Base-by-base conservation (phyloP, 1,140 invertebrate species). In the Physella acuta region DNA sequence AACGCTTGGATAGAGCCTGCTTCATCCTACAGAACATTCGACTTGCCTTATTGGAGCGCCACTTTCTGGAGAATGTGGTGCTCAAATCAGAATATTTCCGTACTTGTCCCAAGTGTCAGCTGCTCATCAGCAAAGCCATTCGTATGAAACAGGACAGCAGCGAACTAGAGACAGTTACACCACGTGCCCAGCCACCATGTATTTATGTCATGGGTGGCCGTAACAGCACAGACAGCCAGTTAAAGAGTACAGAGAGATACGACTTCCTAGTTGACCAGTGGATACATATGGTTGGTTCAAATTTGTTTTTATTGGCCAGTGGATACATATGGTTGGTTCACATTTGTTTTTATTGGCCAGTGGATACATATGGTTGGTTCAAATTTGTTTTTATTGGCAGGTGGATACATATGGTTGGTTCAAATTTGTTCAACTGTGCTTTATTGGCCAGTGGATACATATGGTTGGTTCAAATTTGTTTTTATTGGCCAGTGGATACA, bases 121-220 rank as follows among this genome's bases (percentile, higher is more conserved):
- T 77, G 55, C 68, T 81, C n/a, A 80, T 84, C n/a, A 79, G 78
- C 68, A 78, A 79, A 34, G 81, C 81, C 1, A 80, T 82, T 39
- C 33, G 55, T 5, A 78, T 73, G 3, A 77, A 80, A 59, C 75
- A 78, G 53, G 78, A 84, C 71, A 71, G 70, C 28, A 73, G 56
- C 16, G 74, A 75, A 17, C 66, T 82, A 64, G 75, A 78, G 34
- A 53, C 74, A 59, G 66, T 81, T 16, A 74, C 73, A 1, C 78
- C 78, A 0, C 75, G 85, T 53, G 78, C 79, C 1, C 78, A 82
- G 69, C 81, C 82, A 1, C 80, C 94, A 79, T 90, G 80, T 71
- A 79, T 84, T 28, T 84, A 81, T 73, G 82, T 83, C 5, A 73
- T 84, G 16, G 82, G 82, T n/a, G 82, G 82, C 0, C 59, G 82